phyloP scores from a whole-genome alignment of 2,113 vertebrate genomes.

The Forbesichthys papilliferus region DNA sequence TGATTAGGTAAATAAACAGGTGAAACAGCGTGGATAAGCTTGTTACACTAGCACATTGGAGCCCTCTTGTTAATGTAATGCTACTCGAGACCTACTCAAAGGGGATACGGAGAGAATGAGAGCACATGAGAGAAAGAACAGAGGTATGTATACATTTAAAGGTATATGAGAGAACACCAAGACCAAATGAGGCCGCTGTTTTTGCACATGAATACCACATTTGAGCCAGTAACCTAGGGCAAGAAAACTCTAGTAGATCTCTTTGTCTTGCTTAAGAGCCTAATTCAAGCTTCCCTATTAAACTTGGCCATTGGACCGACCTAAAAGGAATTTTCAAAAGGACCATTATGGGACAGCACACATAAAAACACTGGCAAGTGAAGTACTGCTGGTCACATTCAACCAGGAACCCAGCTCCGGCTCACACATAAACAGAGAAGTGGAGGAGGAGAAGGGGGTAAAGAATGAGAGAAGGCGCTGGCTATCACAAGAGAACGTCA shows the following conservation, averaged over 20 bases:
- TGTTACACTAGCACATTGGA: conserved; percentile 50
- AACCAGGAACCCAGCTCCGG: conserved; percentile 25
- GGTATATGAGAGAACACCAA: conserved; percentile 23
- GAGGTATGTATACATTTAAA: conserved; percentile 15
- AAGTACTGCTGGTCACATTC: conserved; percentile 40
- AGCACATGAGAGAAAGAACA: neutral
- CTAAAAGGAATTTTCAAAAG: conserved; percentile 24
- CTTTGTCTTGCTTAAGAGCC: conserved; percentile 47
- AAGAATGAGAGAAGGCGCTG: neutral
- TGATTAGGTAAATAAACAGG: conserved; percentile 65
- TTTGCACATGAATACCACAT: conserved; percentile 58
- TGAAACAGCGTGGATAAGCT: conserved; percentile 43
- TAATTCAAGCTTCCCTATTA: conserved; percentile 47
- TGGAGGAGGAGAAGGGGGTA: neutral
- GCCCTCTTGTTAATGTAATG: conserved; percentile 38
- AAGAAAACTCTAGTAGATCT: conserved; percentile 47
- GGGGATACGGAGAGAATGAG: conserved; percentile 11
- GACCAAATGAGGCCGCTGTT: conserved; percentile 43
- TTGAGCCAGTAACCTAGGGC: conserved; percentile 39
- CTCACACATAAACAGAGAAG: neutral
- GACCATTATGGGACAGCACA: conserved; percentile 26
- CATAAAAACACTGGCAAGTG: conserved; percentile 51
- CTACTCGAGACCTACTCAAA: conserved; percentile 23
- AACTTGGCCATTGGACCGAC: conserved; percentile 21
- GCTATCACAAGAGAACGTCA: conserved; percentile 10